Base-by-base conservation (phyloP, 2,113 vertebrate genomes). In the Semnornis frantzii region DNA sequence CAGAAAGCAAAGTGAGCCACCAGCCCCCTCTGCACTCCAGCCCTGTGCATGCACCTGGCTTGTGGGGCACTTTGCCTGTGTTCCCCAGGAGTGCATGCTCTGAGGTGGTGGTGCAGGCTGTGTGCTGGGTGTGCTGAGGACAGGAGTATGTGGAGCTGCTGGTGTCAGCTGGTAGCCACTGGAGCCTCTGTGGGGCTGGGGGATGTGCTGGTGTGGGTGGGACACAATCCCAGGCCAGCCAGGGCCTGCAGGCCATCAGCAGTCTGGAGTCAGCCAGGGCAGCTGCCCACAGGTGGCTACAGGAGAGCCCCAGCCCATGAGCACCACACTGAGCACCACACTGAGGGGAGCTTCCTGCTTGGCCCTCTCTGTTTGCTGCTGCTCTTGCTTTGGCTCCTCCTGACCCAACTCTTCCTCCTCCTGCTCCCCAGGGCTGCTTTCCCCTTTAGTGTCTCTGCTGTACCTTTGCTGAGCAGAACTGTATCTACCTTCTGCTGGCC, bases 41-140 rank as follows among this genome's bases (percentile, higher is more conserved):
- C 42, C 33, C 33, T 7, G 4, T 7, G 46, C 42, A 54, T 46
- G 23, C 1, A 1, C 31, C 4, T 0, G 4, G 9, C 10, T 27
- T 27, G 58, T 18, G 19, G n/a, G 27, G 34, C 37, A n/a, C 50
- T 33, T 44, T 44, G 37, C 0, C 0, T 21, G 24, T 20, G 6
- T 34, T 65, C 34, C 37, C 64, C 8, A 8, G 4, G 23, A 12
- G 68, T 5, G 18, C 7, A 2, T 39, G 46, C 30, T 18, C n/a
- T 48, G 87, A 21, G 20, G 62, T 28, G 11, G 57, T 10, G 34
- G 25, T 1, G 0, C 10, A 9, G 34, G 71, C 17, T 50, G 37
- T 66, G 1, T 12, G 27, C 33, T 33, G 28, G 71, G 31, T 17
- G 2, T 31, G 68, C 52, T 1, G 3, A 28, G 23, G 48, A 20